Conservation (phyloP, 2,888 invertebrate genomes). For the Eucera pruinosa region DNA sequence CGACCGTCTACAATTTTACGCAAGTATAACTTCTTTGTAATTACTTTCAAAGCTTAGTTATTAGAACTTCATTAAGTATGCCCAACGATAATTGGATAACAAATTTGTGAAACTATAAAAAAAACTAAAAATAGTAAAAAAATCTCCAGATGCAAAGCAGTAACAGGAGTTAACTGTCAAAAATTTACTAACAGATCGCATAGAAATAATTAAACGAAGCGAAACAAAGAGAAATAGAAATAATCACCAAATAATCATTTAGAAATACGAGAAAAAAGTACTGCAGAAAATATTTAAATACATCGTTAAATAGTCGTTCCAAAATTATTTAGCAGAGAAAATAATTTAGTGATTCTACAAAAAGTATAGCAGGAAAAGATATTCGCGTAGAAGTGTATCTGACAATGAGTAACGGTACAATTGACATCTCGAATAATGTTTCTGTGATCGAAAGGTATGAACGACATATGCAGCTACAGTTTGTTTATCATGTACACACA, state of each 20-base stretch:
- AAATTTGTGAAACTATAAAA: too few species aligned
- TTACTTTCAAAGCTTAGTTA: neutral
- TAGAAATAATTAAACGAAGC: too few species aligned
- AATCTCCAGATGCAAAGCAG: too few species aligned
- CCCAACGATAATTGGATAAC: too few species aligned
- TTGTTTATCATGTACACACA: constrained; percentile 57
- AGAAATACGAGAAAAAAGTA: neutral
- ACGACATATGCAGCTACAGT: constrained; percentile 46
- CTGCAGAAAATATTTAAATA: too few species aligned
- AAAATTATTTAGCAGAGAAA: neutral
- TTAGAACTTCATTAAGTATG: neutral
- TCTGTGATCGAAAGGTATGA: constrained; percentile 61
- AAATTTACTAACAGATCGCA: neutral
- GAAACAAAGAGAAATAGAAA: too few species aligned
- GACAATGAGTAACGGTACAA: neutral
- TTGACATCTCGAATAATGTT: constrained; percentile 38
- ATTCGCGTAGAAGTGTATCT: constrained; percentile 5
- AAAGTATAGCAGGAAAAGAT: neutral
- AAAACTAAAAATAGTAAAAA: too few species aligned
- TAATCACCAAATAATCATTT: too few species aligned
- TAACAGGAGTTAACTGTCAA: neutral
- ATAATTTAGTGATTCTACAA: too few species aligned
- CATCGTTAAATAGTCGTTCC: neutral
- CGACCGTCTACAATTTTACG: neutral
- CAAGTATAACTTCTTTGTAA: neutral